phyloP scores from a whole-genome alignment of 2,888 invertebrate genomes.

The Macrophya alboannulata region DNA sequence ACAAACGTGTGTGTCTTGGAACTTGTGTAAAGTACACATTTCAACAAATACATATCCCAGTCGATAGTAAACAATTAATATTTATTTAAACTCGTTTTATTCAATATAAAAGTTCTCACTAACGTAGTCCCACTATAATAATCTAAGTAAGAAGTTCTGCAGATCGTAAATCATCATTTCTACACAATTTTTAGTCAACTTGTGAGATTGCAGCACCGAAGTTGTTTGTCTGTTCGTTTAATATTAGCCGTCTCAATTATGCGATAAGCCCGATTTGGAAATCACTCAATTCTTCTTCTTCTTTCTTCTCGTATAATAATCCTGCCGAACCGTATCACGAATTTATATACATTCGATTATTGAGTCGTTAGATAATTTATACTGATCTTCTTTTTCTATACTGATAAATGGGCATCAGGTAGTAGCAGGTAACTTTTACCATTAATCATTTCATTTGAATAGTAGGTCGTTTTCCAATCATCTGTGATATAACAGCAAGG shows the following conservation, averaged over 20 bases:
- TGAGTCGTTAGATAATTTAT: background rate
- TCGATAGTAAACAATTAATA: slow-evolving; percentile 33
- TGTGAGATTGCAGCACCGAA: slow-evolving; percentile 15
- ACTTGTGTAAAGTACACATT: background rate
- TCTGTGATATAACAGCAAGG: background rate
- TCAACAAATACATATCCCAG: slow-evolving; percentile 16
- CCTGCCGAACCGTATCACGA: background rate
- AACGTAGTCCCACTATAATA: background rate
- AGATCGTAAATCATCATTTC: slow-evolving; percentile 17
- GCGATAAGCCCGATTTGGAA: background rate
- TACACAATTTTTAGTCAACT: slow-evolving; percentile 11
- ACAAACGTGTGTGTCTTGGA: background rate
- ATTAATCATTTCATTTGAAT: slow-evolving; percentile 20
- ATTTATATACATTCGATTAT: background rate
- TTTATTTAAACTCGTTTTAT: slow-evolving; percentile 39
- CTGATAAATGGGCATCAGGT: background rate
- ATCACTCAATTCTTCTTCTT: background rate
- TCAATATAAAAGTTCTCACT: background rate
- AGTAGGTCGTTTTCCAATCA: background rate
- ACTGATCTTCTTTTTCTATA: background rate
- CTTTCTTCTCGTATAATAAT: background rate
- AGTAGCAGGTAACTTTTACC: background rate
- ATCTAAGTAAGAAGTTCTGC: slow-evolving; percentile 21
- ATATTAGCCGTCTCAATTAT: background rate
- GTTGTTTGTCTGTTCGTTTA: background rate